Evolutionary conservation across 2,113 vertebrate species (phyloP).

Genomic region (Lepidothrix coronata): DNA sequence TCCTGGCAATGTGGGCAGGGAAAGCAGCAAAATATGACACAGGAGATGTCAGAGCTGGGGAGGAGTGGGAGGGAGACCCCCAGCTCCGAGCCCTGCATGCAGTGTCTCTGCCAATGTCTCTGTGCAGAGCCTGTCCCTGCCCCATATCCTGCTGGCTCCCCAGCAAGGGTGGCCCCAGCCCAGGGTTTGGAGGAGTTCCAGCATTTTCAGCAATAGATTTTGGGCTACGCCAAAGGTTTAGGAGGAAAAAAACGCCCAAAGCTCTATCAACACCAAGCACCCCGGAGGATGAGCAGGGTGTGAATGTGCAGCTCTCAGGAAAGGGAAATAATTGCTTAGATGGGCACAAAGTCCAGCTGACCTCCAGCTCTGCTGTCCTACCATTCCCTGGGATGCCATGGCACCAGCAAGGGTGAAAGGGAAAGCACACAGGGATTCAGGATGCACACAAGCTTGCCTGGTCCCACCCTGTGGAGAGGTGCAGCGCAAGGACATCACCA

Average conservation of each 20-base stretch:
- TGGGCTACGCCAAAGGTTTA: neutral
- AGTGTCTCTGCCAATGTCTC: neutral
- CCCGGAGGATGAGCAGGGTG: neutral
- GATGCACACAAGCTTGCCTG: neutral
- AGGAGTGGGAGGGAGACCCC: neutral
- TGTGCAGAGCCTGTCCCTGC: neutral
- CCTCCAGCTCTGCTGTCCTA: neutral
- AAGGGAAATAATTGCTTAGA: neutral
- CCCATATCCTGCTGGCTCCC: neutral
- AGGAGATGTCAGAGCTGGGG: neutral
- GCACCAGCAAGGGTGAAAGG: neutral
- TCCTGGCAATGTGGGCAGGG: neutral
- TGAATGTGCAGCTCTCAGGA: accelerated
- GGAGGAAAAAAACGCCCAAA: neutral
- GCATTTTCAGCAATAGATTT: neutral
- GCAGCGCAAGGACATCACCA: neutral
- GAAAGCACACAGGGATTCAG: accelerated
- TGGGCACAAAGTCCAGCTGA: neutral
- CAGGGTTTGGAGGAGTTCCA: neutral
- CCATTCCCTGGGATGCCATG: accelerated
- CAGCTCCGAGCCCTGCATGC: accelerated
- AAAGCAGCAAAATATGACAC: neutral
- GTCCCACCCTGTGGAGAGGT: neutral
- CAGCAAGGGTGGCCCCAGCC: neutral
- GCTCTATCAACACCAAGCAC: neutral